Base-by-base conservation (phyloP, 1,140 invertebrate genomes). In the Diachasma alloeum region DNA sequence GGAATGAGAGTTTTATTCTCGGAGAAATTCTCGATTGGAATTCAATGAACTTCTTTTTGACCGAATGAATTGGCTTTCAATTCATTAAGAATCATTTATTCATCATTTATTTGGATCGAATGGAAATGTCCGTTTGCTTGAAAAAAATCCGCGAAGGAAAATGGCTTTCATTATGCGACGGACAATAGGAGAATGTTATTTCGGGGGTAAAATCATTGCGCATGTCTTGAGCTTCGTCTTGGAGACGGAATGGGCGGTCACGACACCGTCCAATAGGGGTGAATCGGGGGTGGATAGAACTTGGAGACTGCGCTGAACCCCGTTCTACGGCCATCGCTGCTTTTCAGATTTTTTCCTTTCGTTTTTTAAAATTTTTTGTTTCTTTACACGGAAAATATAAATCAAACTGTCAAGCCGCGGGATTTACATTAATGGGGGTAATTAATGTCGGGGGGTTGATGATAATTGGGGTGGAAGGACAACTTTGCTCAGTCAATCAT, bases 221-320 rank as follows among this genome's bases (percentile, higher is more conserved):
- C 77, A 75, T 72, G 77, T 36, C 17, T 56, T 53, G 19, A 42
- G 68, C 37, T 46, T 75, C 63, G 37, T 13, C 24, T 5, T 39
- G 46, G 48, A 68, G 73, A 67, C 74, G 74, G 44, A 39, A 22
- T 68, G 53, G 70, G 39, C 48, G 56, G 9, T 75, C 19, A 8
- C 42, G 39, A 46, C 24, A 72, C 24, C 15, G 36, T 24, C 77
- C 72, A 78, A 78, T 78, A 10, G 68, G 70, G n/a, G 15, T 75
- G 36, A 13, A 63, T 26, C 63, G 48, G 53, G 68, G 67, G 67
- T 67, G 31, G 73, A 46, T 37, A 63, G 31, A 17, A 24, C 1
- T 36, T 46, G 24, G 53, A 76, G 68, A 56, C 42, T 76, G 75
- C 68, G 56, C 70, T 22, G 11, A 46, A 19, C 24, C 24, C 17